A percentile compares a stretch with the other conserved stretches of the same genome.
These are phyloP conservation scores for Harpagifer antarcticus DNA, from an alignment of 2,797 vertebrate genomes.

Conservation along the genomic window DNA sequence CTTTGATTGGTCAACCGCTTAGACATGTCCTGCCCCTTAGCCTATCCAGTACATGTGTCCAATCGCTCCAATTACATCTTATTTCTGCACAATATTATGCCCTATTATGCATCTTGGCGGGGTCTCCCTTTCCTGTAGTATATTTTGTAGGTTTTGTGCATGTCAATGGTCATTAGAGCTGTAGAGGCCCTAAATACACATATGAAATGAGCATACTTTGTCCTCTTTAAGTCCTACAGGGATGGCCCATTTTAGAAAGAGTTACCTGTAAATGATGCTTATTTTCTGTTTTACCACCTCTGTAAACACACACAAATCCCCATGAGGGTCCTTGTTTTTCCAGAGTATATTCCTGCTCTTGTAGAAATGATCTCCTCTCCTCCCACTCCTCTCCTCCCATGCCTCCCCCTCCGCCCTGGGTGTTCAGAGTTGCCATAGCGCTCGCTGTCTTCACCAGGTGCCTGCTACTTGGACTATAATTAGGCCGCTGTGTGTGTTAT, in stretches of 20 bases:
- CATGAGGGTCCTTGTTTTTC: slow-evolving; percentile 40
- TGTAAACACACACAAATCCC: slow-evolving; percentile 24
- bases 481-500: slow-evolving; percentile 52
- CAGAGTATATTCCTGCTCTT: slow-evolving; percentile 24
- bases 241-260: slow-evolving; percentile 37
- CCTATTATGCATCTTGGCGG: no score
- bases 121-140: no score
- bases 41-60: no score
- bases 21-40: no score
- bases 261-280: background rate
- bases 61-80: no score
- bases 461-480: slow-evolving; percentile 67
- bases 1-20: no score
- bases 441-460: slow-evolving; percentile 55
- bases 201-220: background rate
- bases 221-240: slow-evolving; percentile 26
- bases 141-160: no score
- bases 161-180: no score
- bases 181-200: background rate
- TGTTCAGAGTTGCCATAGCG: slow-evolving; percentile 68
- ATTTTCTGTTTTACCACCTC: background rate
- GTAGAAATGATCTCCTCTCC: slow-evolving; percentile 52
- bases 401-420: slow-evolving; percentile 35
- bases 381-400: slow-evolving; percentile 8
- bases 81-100: no score